These are phyloP conservation scores for Paguma larvata DNA, from an alignment of 2,797 vertebrate genomes.

Conservation along the genomic window DNA sequence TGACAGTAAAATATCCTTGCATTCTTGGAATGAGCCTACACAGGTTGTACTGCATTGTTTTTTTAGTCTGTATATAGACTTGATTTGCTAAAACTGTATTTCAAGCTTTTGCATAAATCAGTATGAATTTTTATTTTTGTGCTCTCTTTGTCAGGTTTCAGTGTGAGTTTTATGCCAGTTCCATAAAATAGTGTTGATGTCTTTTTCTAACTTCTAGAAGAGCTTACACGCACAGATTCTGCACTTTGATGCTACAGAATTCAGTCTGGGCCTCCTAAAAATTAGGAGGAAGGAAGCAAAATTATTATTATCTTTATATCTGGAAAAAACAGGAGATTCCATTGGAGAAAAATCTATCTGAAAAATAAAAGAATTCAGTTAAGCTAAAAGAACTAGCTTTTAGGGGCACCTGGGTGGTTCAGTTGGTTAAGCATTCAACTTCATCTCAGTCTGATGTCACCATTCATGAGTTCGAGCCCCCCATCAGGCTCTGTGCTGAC, in stretches of 20 bases:
- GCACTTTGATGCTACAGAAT: neutral
- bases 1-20: neutral
- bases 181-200: neutral
- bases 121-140: neutral
- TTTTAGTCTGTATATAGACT: neutral
- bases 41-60: neutral
- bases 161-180: neutral
- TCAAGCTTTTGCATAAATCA: neutral
- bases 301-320: neutral
- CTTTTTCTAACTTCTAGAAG: conserved; percentile 23
- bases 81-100: neutral
- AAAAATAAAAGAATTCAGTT: conserved; percentile 38
- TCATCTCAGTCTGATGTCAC: no score
- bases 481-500: no score
- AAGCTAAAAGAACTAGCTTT: conserved; percentile 25
- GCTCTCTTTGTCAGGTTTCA: neutral
- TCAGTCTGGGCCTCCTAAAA: neutral
- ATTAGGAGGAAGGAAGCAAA: neutral
- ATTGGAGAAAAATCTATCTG: conserved; percentile 1
- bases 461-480: no score
- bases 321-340: neutral
- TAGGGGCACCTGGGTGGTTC: neutral
- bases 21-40: neutral
- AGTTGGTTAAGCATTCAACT: no score
- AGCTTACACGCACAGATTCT: neutral